Evolutionary conservation across 2,888 invertebrate species (phyloP).

Genomic region (Leptinotarsa tumamoca): DNA sequence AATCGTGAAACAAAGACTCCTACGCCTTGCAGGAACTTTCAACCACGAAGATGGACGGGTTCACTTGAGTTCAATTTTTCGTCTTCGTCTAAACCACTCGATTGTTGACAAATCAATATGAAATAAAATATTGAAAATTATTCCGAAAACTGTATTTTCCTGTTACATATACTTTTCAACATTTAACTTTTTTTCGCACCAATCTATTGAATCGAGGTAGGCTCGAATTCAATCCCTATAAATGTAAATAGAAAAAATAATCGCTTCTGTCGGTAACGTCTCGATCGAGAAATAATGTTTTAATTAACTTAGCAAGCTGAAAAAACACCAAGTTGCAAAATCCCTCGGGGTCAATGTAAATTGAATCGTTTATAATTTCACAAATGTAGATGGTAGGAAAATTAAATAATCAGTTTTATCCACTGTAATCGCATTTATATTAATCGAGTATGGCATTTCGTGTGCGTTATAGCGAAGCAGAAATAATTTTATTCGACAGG

Average conservation of each 20-base stretch:
- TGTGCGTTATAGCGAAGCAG: not conserved
- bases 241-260: not conserved
- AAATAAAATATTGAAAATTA: no score
- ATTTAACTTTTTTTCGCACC: not conserved
- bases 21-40: no score
- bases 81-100: no score
- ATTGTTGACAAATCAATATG: no score
- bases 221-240: not conserved
- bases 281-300: not conserved
- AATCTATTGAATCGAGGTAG: not conserved
- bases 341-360: not conserved
- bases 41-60: no score
- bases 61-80: no score
- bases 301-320: not conserved
- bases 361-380: not conserved
- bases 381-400: not conserved
- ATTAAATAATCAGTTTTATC: not conserved
- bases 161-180: no score
- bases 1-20: no score
- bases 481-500: not conserved
- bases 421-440: not conserved
- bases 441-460: not conserved
- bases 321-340: constrained; percentile 2
- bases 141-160: no score
- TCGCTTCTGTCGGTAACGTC: not conserved